A percentile compares a stretch with the other conserved stretches of the same genome.
Evolutionary conservation across 2,797 vertebrate species (phyloP).

Genomic region (Furcifer pardalis): DNA sequence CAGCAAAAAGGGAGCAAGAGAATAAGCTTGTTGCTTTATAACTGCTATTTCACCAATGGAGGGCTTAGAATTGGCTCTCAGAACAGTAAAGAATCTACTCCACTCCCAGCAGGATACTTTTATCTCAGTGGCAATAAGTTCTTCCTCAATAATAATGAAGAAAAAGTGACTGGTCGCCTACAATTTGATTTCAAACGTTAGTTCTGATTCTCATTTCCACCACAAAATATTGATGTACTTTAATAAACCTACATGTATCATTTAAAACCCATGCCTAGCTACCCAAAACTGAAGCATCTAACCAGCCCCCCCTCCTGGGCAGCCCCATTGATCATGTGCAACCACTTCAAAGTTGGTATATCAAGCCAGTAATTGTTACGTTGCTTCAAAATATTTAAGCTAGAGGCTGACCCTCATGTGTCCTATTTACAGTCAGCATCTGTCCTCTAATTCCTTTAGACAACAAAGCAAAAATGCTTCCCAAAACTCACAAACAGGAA

Average conservation of each 20-base stretch:
- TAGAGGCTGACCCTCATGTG: slow-evolving; percentile 79
- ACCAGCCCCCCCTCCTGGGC: slow-evolving; percentile 64
- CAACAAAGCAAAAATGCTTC: slow-evolving; percentile 81
- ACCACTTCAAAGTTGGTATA: slow-evolving; percentile 75
- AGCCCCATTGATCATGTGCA: slow-evolving; percentile 63
- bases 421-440: slow-evolving; percentile 80
- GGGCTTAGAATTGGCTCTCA: no score
- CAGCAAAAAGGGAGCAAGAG: neutral
- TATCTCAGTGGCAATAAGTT: neutral
- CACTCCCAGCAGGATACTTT: neutral
- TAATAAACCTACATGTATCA: slow-evolving; percentile 59
- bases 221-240: slow-evolving; percentile 48
- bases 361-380: slow-evolving; percentile 82
- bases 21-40: neutral
- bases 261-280: slow-evolving; percentile 57
- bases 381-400: slow-evolving; percentile 86
- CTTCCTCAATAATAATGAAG: accelerated
- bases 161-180: neutral
- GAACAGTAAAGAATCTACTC: neutral
- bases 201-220: slow-evolving; percentile 8
- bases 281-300: slow-evolving; percentile 71
- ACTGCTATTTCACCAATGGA: neutral
- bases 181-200: slow-evolving; percentile 34
- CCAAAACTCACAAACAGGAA: slow-evolving; percentile 79
- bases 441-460: slow-evolving; percentile 83